phyloP scores from a whole-genome alignment of 2,797 vertebrate species.

The Synanceia verrucosa region DNA sequence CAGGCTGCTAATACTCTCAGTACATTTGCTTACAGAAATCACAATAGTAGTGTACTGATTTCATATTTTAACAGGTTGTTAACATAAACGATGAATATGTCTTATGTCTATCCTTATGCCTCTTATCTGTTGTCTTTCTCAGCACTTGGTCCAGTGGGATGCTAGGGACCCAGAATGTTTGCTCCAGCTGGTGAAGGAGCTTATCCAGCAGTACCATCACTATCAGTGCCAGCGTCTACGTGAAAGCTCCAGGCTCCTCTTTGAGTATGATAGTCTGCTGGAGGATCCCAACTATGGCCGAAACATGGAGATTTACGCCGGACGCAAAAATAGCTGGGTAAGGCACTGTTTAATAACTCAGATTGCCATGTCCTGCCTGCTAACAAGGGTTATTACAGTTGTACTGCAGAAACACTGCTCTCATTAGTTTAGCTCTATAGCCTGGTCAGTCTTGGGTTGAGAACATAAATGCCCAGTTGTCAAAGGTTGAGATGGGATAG shows the following conservation, averaged over 20 bases:
- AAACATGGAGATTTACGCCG: slow-evolving; percentile 97
- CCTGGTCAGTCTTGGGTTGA: neutral
- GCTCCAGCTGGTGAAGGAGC: slow-evolving; percentile 95
- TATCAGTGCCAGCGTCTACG: slow-evolving; percentile 95
- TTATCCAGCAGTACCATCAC: slow-evolving; percentile 96
- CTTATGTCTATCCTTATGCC: slow-evolving; percentile 2
- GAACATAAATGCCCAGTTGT: neutral
- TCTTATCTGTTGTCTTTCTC: slow-evolving; percentile 32
- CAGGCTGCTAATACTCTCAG: slow-evolving; percentile 3
- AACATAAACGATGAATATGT: neutral
- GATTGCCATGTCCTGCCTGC: too few species aligned
- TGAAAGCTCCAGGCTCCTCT: slow-evolving; percentile 96
- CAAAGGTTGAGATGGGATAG: neutral
- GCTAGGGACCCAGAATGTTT: slow-evolving; percentile 92
- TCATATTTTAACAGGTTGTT: neutral
- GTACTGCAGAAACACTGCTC: neutral
- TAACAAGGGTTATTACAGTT: neutral
- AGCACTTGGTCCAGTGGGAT: slow-evolving; percentile 96
- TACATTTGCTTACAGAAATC: slow-evolving; percentile 9
- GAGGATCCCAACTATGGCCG: slow-evolving; percentile 93
- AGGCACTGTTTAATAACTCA: neutral
- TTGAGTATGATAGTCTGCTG: slow-evolving; percentile 96
- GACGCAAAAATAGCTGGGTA: slow-evolving; percentile 98
- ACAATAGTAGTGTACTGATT: neutral
- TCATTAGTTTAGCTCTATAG: neutral